Evolutionary conservation across 2,888 invertebrate species (phyloP), one percentile per base, ranked within the genome.

Genomic region (Allygus modestus): DNA sequence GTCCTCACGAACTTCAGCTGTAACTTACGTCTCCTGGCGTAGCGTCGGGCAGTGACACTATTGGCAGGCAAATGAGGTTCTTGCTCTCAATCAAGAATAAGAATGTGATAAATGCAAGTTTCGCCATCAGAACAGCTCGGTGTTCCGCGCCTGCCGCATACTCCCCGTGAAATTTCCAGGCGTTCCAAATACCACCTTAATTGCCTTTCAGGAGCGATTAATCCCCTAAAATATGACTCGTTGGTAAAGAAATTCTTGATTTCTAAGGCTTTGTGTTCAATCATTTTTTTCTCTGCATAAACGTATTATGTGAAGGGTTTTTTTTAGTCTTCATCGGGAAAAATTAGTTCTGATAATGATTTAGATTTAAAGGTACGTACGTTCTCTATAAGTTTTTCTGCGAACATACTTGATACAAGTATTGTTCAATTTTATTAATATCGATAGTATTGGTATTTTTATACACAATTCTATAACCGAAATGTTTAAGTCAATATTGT

Each of bases 31-130:
- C 37, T 37, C 37, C 4, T 37, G 9, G 9, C 37, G 37, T 46
- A n/a, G n/a, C 46, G 17, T 17, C 17, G 15, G 46, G 7, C 17
- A 12, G 12, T 17, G 20, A 65, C 65, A 0, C 31, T 5, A 65
- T 26, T 20, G 28, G 26, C 71, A 23, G 71, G 17, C 71, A 71
- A 37, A 71, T 20, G 20, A 71, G 71, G 41, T 7, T 11, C 31
- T 7, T 0, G 15, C n/a, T 69, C 41, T 37, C 71, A 71, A 41
- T 41, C 37, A 71, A 31, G 71, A 71, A 31, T 71, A 71, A 71
- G 46, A 77, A 77, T 77, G 77, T 77, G 77, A 77, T 77, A 51
- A 77, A 46, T 51, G 28, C 17, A 77, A 77, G 77, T 77, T 77
- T 46, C 20, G 9, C 41, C 51, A 28, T 28, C 20, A 73, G 69